Evolutionary conservation across 2,797 vertebrate species (phyloP), one percentile per base, ranked within the genome.

Genomic region (Taeniopygia guttata): DNA sequence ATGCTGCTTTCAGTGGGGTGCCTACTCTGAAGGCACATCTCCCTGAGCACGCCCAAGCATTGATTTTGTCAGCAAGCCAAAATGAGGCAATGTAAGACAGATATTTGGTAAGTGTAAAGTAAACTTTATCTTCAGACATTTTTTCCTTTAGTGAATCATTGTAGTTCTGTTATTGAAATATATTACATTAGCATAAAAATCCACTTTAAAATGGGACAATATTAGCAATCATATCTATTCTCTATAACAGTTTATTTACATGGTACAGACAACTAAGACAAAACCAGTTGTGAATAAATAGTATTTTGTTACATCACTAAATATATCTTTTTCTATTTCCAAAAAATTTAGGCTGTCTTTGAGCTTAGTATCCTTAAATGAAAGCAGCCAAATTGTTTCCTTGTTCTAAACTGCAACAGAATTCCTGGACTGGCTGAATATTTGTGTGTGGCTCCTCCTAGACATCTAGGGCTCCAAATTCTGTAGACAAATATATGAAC

Each of bases 111-210:
- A 80, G 13, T 46, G 14, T 34, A 40, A 92, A 92, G 75, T 49
- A 91, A 94, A 95, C 84, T 73, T 85, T 93, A 83, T 80, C 91
- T 96, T 95, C 56, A 87, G 36, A 64, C 10, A 25, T 91, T 90
- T 93, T 93, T 84, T 75, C 14, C 63, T 88, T 90, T 78, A 92
- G 70, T 66, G 45, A 93, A 90, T 49, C 42, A 32, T 93, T 89
- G 54, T 67, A 69, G 56, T 80, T 90, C 22, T 82, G 26, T 68
- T 81, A 60, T 38, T 70, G 48, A 92, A 87, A 87, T 70, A 56
- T 34, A 85, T 85, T 87, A 60, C 30, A 70, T 89, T 85, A 85
- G 23, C 82, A 94, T 88, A 86, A 94, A 89, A 77, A 85, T 68
- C 27, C 54, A 74, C 49, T 88, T 87, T 75, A 38, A 90, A 91